Base-by-base conservation (phyloP, 2,113 vertebrate genomes). In the Pituophis catenifer region DNA sequence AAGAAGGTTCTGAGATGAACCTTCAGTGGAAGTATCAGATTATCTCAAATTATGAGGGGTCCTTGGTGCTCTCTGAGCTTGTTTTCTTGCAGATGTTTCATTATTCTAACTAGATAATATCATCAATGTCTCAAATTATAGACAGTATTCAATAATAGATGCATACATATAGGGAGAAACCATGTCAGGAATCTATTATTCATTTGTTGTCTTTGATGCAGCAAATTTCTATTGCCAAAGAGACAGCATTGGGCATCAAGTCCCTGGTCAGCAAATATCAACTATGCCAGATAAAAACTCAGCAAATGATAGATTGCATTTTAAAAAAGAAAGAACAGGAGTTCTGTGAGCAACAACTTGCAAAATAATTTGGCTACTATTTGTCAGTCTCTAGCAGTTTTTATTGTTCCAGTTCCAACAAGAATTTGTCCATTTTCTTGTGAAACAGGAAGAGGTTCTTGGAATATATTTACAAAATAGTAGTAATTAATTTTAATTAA, bases 401-500 rank as follows among this genome's bases (percentile, higher is more conserved):
- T 81, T 81, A 81, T 81, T 38, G 70, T 81, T 81, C 70, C 7
- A 19, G 15, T 81, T 81, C 70, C 15, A 38, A 81, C n/a, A 81
- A 19, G 70, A 38, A 33, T 19, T 81, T 81, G 70, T 38, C n/a
- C 33, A 38, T 81, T 38, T 81, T 81, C 15, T 19, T 81, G 17
- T 81, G 33, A 81, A 81, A 81, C 6, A 38, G 33, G 33, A 81
- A 81, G 7, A 81, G 33, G 6, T 81, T 81, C 70, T 75, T 81
- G 15, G 70, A 81, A 81, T 81, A 70, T 70, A 70, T 70, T 97
- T 96, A 95, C 89, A 95, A 52, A 95, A 89, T 86, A 95, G 93
- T 29, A 52, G 95, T 94, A 97, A 97, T 97, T 97, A 95, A 92
- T 97, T 97, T 97, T 97, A 97, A 97, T 97, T 97, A 97, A 96